phyloP scores from a whole-genome alignment of 2,888 invertebrate genomes.

The Phytoseiulus persimilis region DNA sequence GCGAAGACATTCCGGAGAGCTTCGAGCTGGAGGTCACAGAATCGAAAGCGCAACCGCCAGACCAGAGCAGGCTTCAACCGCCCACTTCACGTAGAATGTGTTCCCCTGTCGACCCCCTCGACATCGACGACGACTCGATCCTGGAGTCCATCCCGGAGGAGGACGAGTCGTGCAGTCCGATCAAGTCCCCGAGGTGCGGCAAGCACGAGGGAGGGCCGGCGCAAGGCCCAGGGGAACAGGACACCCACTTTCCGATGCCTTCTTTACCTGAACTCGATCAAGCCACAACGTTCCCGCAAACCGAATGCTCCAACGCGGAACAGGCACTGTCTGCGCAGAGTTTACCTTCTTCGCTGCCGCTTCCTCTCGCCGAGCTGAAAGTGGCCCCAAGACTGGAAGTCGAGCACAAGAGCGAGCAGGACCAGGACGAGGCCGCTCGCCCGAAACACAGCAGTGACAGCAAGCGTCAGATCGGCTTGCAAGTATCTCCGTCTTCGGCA shows the following conservation, averaged over 20 bases:
- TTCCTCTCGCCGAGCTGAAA: neutral
- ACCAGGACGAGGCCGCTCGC: neutral
- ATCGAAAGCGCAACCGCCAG: neutral
- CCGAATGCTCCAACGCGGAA: neutral
- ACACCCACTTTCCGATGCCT: slow-evolving; percentile 34
- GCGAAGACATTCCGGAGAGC: slow-evolving; percentile 37
- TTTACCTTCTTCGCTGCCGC: neutral
- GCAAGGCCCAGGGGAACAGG: neutral
- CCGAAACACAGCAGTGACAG: neutral
- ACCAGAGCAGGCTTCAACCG: slow-evolving; percentile 27
- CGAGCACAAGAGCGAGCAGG: neutral
- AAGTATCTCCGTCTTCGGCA: neutral
- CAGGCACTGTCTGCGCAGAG: neutral
- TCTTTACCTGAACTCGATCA: neutral
- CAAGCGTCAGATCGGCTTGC: neutral
- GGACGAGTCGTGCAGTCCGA: slow-evolving; percentile 33
- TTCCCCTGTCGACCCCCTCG: slow-evolving; percentile 24
- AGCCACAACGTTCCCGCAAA: neutral
- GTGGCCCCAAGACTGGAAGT: neutral
- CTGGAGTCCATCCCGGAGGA: slow-evolving; percentile 32
- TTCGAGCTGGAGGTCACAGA: slow-evolving; percentile 26
- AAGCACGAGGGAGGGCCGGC: neutral
- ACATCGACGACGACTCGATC: slow-evolving; percentile 10
- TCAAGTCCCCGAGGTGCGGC: slow-evolving; percentile 13
- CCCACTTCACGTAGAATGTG: slow-evolving; percentile 28